A percentile compares a stretch with the other conserved stretches of the same genome.
phyloP scores from a whole-genome alignment of 2,797 vertebrate species.

The Parambassis ranga region DNA sequence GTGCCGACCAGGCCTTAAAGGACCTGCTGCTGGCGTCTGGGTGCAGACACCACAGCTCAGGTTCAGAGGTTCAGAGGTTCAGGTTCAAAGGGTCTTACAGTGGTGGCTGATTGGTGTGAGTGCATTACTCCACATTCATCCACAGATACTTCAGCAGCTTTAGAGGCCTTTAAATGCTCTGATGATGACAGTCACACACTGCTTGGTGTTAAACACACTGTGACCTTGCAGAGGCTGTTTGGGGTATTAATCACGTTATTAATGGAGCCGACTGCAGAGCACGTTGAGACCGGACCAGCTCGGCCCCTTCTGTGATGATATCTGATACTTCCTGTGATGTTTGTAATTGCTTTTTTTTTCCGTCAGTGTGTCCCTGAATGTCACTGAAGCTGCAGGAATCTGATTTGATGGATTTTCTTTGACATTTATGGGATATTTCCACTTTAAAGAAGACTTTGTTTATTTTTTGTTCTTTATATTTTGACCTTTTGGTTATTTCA shows the following conservation, averaged over 20 bases:
- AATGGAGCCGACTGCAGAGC: slow-evolving; percentile 20
- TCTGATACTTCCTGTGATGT: slow-evolving; percentile 53
- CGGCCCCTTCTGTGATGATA: slow-evolving; percentile 37
- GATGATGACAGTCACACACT: slow-evolving; percentile 1
- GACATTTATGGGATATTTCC: slow-evolving; percentile 25
- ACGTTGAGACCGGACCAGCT: slow-evolving; percentile 12
- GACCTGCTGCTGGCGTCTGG: too few relatives aligned
- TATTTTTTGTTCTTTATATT: background rate
- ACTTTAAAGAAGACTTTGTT: background rate
- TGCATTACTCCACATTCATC: background rate
- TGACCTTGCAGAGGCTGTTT: slow-evolving; percentile 44
- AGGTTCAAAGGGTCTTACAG: too few relatives aligned
- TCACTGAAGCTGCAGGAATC: slow-evolving; percentile 16
- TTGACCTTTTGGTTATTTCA: background rate
- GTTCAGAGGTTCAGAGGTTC: too few relatives aligned
- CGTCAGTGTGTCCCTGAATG: slow-evolving; percentile 28
- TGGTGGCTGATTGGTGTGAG: too few relatives aligned
- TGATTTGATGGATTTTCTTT: background rate
- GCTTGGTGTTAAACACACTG: slow-evolving; percentile 19
- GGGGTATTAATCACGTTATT: slow-evolving; percentile 36
- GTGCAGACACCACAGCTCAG: too few relatives aligned
- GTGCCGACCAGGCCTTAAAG: too few relatives aligned
- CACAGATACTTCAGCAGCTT: background rate
- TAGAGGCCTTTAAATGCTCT: slow-evolving; percentile 5
- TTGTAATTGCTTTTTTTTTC: slow-evolving; percentile 52